These are phyloP conservation scores for Ciconia stormi DNA, from an alignment of 2,113 vertebrate species.

Conservation along the genomic window DNA sequence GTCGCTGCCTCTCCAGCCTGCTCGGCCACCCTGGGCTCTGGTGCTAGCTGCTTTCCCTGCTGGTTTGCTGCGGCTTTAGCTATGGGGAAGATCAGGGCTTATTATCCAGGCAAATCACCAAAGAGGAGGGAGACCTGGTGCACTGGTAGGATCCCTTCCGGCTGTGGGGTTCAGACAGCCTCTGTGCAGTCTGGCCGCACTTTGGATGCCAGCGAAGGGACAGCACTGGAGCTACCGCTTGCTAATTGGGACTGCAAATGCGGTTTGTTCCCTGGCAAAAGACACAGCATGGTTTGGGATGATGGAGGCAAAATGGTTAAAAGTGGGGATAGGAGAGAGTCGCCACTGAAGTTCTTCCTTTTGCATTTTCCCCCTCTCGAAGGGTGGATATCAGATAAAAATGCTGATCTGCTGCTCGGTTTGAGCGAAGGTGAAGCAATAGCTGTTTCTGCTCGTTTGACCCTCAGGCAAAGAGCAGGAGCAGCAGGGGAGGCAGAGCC, in stretches of 20 bases:
- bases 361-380: background rate
- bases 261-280: background rate
- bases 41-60: background rate
- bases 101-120: background rate
- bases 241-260: background rate
- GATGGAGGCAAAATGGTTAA: background rate
- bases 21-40: background rate
- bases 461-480: background rate
- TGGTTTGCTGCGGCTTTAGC: background rate
- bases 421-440: background rate
- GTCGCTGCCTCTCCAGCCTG: background rate
- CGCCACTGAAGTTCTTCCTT: background rate
- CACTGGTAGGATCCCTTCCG: accelerated
- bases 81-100: background rate
- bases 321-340: background rate
- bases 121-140: background rate
- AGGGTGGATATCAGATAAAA: background rate
- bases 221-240: background rate
- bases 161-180: background rate
- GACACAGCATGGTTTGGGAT: background rate
- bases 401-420: background rate
- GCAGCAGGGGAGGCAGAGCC: background rate
- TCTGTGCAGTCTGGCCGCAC: background rate
- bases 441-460: background rate
- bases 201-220: background rate